Evolutionary conservation across 2,797 vertebrate species (phyloP), one percentile per base, ranked within the genome.

Genomic region (Molossus alvarezi): DNA sequence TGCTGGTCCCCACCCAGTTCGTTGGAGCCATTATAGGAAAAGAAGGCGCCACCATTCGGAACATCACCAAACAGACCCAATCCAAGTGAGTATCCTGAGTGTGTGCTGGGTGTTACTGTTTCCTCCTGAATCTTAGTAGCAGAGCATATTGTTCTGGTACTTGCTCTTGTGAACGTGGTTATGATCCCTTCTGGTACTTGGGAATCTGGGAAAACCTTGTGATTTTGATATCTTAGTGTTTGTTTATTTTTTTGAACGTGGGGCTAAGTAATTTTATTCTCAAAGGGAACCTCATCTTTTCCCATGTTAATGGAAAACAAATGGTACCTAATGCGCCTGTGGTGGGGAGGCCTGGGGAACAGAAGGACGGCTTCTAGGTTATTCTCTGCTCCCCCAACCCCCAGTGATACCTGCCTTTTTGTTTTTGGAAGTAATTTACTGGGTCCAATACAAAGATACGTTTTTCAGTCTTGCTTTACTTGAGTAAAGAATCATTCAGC

Each of bases 21-120:
- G 99, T 99, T 58, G 99, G 99, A 67, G 99, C 99, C 33, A 99
- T 99, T 67, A 99, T 99, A 1, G 99, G 99, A 96, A 99, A 99
- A 97, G 99, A 99, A 98, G 99, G 99, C 2, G 99, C 99, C 17
- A 99, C 99, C 51, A 99, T 99, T 97, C 99, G 99, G 91, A 99
- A 99, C 96, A 99, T 99, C 97, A 99, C 99, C 97, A 99, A 99
- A 98, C 99, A 99, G 98, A 99, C 99, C 0, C 99, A 99, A 98
- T 99, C 99, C 97, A 99, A 99, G 99, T 99, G 99, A 98, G 98
- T 98, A 41, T 37, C 1, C 20, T 5, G 65, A 29, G 25, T 17
- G 48, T 7, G 0, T 11, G 41, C 4, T 57, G n/a, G 64, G 20
- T 0, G 3, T 41, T 15, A 1, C 0, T 18, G 9, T 27, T 25